Evolutionary conservation across 1,140 invertebrate species (phyloP).

Genomic region (Trichomalopsis sarcophagae): DNA sequence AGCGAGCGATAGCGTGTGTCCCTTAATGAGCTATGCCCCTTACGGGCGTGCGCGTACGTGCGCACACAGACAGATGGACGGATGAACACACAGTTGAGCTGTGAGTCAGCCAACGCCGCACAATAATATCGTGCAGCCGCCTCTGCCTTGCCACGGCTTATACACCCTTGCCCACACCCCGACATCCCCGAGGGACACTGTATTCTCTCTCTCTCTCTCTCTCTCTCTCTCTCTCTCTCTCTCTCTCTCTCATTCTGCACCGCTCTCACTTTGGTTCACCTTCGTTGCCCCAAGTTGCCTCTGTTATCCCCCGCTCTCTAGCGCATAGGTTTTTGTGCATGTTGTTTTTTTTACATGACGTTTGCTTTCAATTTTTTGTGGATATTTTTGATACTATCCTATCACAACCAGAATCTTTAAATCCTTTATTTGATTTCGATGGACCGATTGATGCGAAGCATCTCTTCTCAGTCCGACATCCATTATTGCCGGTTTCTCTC

Average conservation of each 20-base stretch:
- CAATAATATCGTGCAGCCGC: conserved; percentile 49
- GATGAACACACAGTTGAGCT: conserved; percentile 34
- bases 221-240: conserved; percentile 49
- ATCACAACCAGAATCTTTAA: not conserved
- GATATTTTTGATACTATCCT: not conserved
- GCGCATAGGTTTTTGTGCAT: not conserved
- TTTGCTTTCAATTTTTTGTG: not conserved
- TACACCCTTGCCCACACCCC: conserved; percentile 49
- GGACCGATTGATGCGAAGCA: too few species aligned
- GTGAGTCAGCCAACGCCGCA: conserved; percentile 52
- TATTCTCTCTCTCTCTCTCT: conserved; percentile 49
- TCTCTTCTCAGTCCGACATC: too few species aligned
- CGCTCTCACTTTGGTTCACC: not conserved
- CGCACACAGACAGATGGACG: conserved; percentile 24
- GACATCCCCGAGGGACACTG: conserved; percentile 42
- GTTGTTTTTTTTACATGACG: not conserved
- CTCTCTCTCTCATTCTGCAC: conserved; percentile 13
- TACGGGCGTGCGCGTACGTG: conserved; percentile 53
- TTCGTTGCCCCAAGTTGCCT: not conserved
- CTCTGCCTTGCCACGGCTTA: conserved; percentile 3
- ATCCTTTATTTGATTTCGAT: not conserved
- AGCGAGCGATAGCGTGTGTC: conserved; percentile 43
- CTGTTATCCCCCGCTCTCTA: not conserved
- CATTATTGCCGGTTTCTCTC: too few species aligned
- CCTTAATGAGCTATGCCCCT: conserved; percentile 45